These are phyloP conservation scores for Cosmia pyralina DNA, from an alignment of 2,888 invertebrate species.

Conservation along the genomic window DNA sequence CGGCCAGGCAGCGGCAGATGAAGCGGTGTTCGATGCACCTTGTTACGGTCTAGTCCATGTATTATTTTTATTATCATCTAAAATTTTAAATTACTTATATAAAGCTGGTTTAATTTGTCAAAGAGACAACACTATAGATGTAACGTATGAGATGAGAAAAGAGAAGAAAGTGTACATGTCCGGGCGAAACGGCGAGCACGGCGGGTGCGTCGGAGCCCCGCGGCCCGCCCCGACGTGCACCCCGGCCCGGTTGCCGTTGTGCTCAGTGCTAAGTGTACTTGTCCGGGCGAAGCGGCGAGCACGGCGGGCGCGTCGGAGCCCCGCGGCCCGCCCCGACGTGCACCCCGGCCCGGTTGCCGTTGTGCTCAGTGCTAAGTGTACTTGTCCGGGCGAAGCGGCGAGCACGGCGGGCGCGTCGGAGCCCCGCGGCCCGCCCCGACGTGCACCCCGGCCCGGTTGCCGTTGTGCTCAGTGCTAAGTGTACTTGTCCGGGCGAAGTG, in stretches of 20 bases:
- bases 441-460: too few species aligned
- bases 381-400: not conserved
- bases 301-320: slow-evolving; percentile 1
- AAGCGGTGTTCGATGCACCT: not conserved
- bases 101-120: not conserved
- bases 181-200: not conserved
- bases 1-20: too few species aligned
- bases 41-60: too few species aligned
- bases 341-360: too few species aligned
- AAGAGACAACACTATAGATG: slow-evolving; percentile 8
- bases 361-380: not conserved
- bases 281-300: not conserved
- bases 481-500: not conserved
- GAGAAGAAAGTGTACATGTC: slow-evolving; percentile 2
- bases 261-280: not conserved
- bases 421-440: not conserved
- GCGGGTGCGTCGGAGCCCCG: not conserved
- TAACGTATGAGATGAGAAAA: slow-evolving; percentile 10
- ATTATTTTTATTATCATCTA: not conserved
- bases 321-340: not conserved
- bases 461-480: not conserved
- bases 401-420: not conserved
- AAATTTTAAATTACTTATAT: not conserved
- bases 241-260: too few species aligned
- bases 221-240: not conserved